Evolutionary conservation across 1,140 invertebrate genomes (phyloP), one percentile per base, ranked within the genome.

Genomic region (Drosophila erecta): DNA sequence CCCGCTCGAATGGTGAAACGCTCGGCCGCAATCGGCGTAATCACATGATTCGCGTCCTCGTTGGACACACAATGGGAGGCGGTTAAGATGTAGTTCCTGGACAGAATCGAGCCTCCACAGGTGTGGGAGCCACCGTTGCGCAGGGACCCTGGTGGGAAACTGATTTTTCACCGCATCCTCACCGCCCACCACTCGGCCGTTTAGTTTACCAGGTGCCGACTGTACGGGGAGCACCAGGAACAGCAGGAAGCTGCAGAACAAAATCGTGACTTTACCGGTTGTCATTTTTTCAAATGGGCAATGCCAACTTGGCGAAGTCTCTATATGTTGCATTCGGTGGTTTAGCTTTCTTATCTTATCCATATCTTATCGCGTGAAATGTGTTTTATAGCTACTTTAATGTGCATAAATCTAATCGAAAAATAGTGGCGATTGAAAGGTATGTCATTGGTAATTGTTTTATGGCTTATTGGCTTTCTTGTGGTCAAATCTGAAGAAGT

Each of bases 81-180:
- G 0, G 94, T 94, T 3, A 95, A 79, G 30, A 95, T 92, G 70
- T 91, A 94, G 56, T 92, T 89, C 0, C 76, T 65, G 10, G 90
- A 92, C n/a, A 95, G 79, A 3, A 95, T 93, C 1, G 94, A 94
- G 14, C 94, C 94, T 3, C 94, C 94, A 47, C 94, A 95, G 44
- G 91, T 91, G 37, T 94, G 93, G 0, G 83, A 90, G 4, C 66
- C 57, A 0, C 35, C 40, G 59, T 85, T 92, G 30, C 92, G 76
- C 37, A 94, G 43, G 11, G 93, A 93, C 0, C 90, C 80, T 94
- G 93, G 53, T 94, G 2, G 93, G 93, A 47, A 93, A 93, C 40
- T 89, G 79, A 0, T 90, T 92, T 10, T 59, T 49, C 0, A 3
- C 3, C 0, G 93, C 93, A 37, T 93, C 80, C 1, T 49, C n/a